Evolutionary conservation across 2,113 vertebrate genomes (phyloP), one percentile per base, ranked within the genome.

Genomic region (Pteropus alecto): DNA sequence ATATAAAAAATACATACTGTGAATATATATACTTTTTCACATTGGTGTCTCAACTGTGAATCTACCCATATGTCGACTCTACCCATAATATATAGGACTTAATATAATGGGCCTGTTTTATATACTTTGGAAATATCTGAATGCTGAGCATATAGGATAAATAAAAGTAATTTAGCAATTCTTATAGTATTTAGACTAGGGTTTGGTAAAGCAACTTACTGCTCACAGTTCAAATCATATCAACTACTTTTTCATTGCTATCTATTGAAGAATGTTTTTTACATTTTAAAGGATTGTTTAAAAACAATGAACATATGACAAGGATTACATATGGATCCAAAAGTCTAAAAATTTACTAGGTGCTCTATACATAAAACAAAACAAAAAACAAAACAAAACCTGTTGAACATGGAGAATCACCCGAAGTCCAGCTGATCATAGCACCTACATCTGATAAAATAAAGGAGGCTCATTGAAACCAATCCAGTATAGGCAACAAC

Each of bases 241-340:
- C 11, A 48, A 60, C 12, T 16, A 60, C 24, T 93, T 74, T 48
- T 85, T 43, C 38, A 35, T 16, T 51, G 14, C 13, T 63, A 43
- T 68, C 7, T 4, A 51, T 13, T 9, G 26, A 67, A 95, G 5
- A 78, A 38, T 7, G 0, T 0, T 28, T 78, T 88, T 65, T 10
- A n/a, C 5, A 74, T 78, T 82, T 95, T 48, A 82, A 95, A 88
- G 13, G 0, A 4, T 8, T 41, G 33, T 41, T 70, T 71, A 3
- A 89, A 86, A 70, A 70, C 48, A 38, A 21, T 41, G 3, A 86
- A 48, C 11, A n/a, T 5, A 41, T 60, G 6, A 28, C 38, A 81
- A 35, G 15, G 11, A 51, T 3, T 2, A 38, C 1, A 54, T 35
- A 28, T 9, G 0, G 2, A 6, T 21, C 21, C n/a, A 11, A 46